These are phyloP conservation scores for Caenorhabditis drosophilae DNA, from an alignment of 2,888 invertebrate genomes.

Conservation along the genomic window DNA sequence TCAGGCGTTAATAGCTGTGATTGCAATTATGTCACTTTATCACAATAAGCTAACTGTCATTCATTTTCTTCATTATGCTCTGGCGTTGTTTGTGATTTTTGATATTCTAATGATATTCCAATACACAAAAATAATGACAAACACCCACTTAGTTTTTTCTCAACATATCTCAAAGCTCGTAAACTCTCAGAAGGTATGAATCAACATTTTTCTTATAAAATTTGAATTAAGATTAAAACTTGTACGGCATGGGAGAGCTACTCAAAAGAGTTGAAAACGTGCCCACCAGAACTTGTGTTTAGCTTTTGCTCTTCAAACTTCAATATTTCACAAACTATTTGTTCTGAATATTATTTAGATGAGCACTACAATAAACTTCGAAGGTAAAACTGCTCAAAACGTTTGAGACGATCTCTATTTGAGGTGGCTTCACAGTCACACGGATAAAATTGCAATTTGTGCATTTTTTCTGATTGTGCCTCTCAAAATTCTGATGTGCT, in stretches of 20 bases:
- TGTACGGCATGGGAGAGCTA: conserved; percentile 30
- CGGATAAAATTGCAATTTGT: conserved; percentile 16
- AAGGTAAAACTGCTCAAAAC: too few species aligned
- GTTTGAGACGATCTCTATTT: too few species aligned
- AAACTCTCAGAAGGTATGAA: not conserved
- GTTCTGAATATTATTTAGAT: conserved; percentile 13
- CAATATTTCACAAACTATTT: conserved; percentile 9
- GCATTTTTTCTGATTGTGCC: conserved; percentile 25
- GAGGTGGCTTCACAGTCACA: conserved; percentile 29
- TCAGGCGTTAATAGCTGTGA: not conserved
- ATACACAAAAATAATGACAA: conserved; percentile 19
- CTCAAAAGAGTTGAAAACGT: conserved; percentile 12
- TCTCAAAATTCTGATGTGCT: conserved; percentile 24
- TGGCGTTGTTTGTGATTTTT: conserved; percentile 16
- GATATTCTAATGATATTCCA: conserved; percentile 35
- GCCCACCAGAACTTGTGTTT: conserved; percentile 24
- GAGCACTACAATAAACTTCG: conserved; percentile 19
- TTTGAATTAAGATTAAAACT: conserved; percentile 2
- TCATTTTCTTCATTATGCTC: conserved; percentile 13
- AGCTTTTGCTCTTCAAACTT: conserved; percentile 5
- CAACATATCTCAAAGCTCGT: conserved; percentile 9
- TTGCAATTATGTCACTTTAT: not conserved
- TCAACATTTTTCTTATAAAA: not conserved
- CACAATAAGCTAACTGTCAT: not conserved
- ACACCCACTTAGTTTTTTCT: conserved; percentile 13